Conservation (phyloP, 1,140 invertebrate species). For the Lasioglossum albipes region DNA sequence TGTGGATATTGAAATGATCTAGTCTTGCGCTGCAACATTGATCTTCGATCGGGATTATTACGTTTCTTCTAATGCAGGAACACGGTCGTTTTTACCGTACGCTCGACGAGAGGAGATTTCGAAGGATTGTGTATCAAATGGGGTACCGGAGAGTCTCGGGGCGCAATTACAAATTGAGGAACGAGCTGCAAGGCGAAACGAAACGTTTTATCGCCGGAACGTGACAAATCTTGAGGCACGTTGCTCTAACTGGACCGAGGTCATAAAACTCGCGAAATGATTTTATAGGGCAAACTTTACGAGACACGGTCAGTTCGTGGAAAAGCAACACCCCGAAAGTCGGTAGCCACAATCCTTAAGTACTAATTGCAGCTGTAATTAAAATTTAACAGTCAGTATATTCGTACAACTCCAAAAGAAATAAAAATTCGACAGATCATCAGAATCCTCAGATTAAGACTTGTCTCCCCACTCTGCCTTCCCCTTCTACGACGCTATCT, state of each 20-base stretch:
- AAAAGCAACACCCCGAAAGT: not conserved
- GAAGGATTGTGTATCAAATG: not conserved
- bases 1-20: not conserved
- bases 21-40: too few species aligned
- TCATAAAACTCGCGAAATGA: constrained; percentile 35
- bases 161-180: constrained; percentile 27
- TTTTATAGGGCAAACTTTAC: constrained; percentile 28
- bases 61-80: too few species aligned
- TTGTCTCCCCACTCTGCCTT: too few species aligned
- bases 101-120: not conserved
- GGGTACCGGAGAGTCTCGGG: not conserved
- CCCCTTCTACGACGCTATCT: too few species aligned
- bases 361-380: not conserved
- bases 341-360: too few species aligned
- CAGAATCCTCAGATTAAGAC: too few species aligned
- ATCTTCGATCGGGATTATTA: too few species aligned
- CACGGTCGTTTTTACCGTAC: too few species aligned
- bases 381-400: not conserved
- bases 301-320: not conserved
- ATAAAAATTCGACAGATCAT: too few species aligned
- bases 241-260: constrained; percentile 18
- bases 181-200: constrained; percentile 2
- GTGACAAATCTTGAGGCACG: constrained; percentile 34
- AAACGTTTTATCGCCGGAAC: constrained; percentile 24
- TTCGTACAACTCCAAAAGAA: too few species aligned